Base-by-base conservation (phyloP, 2,113 vertebrate species). In the Hiodon tergisus region DNA sequence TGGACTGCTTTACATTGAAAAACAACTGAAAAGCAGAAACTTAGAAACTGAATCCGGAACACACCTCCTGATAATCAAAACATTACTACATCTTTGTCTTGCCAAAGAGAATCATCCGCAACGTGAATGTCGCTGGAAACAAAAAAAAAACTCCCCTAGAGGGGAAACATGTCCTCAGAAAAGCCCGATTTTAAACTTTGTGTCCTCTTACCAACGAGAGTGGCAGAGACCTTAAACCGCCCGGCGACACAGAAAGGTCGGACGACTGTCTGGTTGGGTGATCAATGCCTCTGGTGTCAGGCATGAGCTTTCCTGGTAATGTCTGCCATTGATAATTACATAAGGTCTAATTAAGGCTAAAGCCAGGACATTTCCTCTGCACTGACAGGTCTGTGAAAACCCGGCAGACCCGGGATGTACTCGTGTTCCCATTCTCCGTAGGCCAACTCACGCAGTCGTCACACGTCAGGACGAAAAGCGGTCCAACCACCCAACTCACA, bases 261-360 rank as follows among this genome's bases (percentile, higher is more conserved):
- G 57, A 51, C 8, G 9, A 51, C 50, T 69, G 54, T 59, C 73
- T 58, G 73, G 48, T 2, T 46, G 4, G 54, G n/a, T 61, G 31
- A 76, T 76, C 75, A 46, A 76, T 76, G 50, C 4, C 46, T 54
- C 53, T 17, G 46, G 31, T 48, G 61, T 17, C 48, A 4, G 8
- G 48, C n/a, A 48, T n/a, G 8, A 46, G 48, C 8, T 60, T 8
- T 9, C 48, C 14, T 5, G 51, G 73, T 58, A 13, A 13, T 14
- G 9, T 51, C 73, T n/a, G 54, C 73, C 65, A 58, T 11, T 58
- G 59, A 65, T 76, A 71, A 71, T 63, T 65, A 31, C 67, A 70
- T 76, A 62, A 70, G 16, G 17, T 53, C 50, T 62, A 61, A 76
- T 76, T 76, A 76, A 69, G 62, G 47, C 3, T 48, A 31, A 31